Evolutionary conservation across 1,140 invertebrate species (phyloP).

Genomic region (Brachionus rotundiformis): DNA sequence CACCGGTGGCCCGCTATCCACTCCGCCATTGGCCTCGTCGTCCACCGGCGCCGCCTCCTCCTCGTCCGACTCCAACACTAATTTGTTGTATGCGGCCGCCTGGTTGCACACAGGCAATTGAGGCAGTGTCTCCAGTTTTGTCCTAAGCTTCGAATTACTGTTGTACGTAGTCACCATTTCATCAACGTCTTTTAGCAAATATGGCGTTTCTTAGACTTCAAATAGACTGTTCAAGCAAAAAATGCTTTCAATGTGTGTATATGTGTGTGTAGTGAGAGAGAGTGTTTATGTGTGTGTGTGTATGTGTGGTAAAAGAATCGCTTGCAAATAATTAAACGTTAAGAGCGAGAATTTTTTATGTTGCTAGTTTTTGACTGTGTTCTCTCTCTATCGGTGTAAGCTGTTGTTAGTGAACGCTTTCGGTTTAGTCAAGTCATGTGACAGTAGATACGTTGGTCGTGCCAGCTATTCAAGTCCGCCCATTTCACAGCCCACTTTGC

Average conservation of each 20-base stretch:
- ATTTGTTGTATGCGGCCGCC: neutral
- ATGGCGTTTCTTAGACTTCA: neutral
- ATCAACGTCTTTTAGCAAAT: neutral
- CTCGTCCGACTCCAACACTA: neutral
- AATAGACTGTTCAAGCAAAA: neutral
- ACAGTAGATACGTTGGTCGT: neutral
- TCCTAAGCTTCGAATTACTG: conserved; percentile 12
- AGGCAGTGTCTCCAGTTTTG: neutral
- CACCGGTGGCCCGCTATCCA: neutral
- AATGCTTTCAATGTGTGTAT: neutral
- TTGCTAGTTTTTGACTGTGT: conserved; percentile 18
- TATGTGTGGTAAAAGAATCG: neutral
- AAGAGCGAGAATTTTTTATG: conserved; percentile 41
- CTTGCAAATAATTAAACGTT: conserved; percentile 46
- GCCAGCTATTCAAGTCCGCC: neutral
- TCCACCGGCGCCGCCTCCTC: neutral
- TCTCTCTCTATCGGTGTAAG: neutral
- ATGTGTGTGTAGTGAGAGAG: neutral
- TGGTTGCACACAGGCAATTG: neutral
- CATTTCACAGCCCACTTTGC: neutral
- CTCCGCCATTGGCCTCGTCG: neutral
- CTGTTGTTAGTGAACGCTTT: neutral
- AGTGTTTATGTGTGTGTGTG: neutral
- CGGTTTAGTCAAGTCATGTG: neutral
- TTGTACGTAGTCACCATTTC: conserved; percentile 33